Evolutionary conservation across 2,113 vertebrate species (phyloP), one percentile per base, ranked within the genome.

Genomic region (Hydrolagus affinis): DNA sequence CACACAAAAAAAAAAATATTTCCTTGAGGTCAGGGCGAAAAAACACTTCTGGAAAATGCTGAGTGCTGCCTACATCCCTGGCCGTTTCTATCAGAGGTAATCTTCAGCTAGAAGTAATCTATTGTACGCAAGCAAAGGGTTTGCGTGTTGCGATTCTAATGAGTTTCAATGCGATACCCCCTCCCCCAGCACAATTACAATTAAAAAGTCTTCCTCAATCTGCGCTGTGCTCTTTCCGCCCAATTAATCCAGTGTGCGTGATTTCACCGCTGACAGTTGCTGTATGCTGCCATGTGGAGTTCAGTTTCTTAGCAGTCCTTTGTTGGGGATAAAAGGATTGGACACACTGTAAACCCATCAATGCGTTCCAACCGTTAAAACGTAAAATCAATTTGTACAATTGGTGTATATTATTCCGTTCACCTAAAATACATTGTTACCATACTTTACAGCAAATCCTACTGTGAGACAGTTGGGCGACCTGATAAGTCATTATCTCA

Each of bases 151-250:
- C 17, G 17, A 30, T 66, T 83, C 23, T 32, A 66, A 83, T 83
- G 60, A 83, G 25, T 66, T 28, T 83, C 30, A 66, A 83, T 68
- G 73, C 62, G 17, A 32, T 23, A 83, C 3, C 23, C n/a, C 23
- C 25, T 83, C 14, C 77, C 66, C 15, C 59, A 66, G 11, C 77
- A 80, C 21, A 32, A 83, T 83, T 32, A 83, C 64, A 83, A 83
- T 32, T 19, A 68, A 68, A 44, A 66, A 66, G 9, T 83, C 62
- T 12, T 19, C 25, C 32, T 66, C 60, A 83, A 60, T 83, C n/a
- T 59, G 25, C 11, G 25, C 14, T 32, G 12, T 17, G 19, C 78
- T 83, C 15, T 32, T 83, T 83, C 78, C 62, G 66, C 25, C 32
- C 62, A 66, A 66, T 83, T 83, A 83, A 68, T 66, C 62, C 66